Base-by-base conservation (phyloP, 2,888 invertebrate genomes). In the Nomada flava region DNA sequence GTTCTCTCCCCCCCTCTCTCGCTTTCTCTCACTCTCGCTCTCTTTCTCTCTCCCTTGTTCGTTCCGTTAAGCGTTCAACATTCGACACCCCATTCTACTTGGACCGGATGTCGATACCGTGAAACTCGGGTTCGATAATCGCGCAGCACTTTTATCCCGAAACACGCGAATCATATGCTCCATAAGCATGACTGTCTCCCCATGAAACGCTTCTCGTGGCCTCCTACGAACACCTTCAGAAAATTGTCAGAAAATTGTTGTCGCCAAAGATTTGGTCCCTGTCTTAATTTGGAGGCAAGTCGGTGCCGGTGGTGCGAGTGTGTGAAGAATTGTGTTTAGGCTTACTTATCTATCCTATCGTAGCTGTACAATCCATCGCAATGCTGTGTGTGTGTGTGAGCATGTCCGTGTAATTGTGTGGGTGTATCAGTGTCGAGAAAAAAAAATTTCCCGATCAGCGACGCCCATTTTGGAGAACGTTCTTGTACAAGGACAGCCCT, bases 281-380 rank as follows among this genome's bases (percentile, higher is more conserved):
- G 90, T 88, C 89, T 88, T 77, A 88, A 79, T 88, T 83, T 89
- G 90, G 86, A 91, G 90, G 90, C 89, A 89, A 90, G 88, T 90
- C 89, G 87, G 88, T 88, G 87, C 86, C 87, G 81, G 80, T 90
- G 88, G 79, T 87, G 78, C 86, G 86, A 87, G 84, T 90, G 90
- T 90, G 89, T 88, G 83, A 90, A 90, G 88, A 90, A 88, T 90
- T 77, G 90, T 90, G 85, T 89, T 76, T 78, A 88, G 83, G 87
- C 90, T 90, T 86, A 87, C 84, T 86, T 75, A 83, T 89, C 85
- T 91, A 90, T 91, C 80, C 88, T 90, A 91, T 89, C 88, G 87
- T 90, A 89, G 89, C 91, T 91, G 90, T 91, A 91, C 89, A 90
- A 91, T 92, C 89, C 90, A 90, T 91, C 91, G 90, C 91, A 91